These are phyloP conservation scores for Ictalurus punctatus DNA, from an alignment of 2,113 vertebrate species.

Conservation along the genomic window DNA sequence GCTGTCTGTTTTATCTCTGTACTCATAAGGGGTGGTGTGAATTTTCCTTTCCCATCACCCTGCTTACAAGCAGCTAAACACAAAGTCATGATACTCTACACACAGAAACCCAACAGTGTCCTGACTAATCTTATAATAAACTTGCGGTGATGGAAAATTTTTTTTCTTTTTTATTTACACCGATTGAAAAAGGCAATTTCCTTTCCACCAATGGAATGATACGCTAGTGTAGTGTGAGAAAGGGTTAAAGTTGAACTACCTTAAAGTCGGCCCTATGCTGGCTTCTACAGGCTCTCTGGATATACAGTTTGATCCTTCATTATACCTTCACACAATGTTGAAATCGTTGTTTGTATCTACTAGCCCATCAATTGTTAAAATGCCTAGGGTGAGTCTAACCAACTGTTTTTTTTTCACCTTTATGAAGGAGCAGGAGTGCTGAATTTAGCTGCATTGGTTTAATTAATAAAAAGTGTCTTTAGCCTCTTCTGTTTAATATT, in stretches of 20 bases:
- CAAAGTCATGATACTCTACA: too few relatives aligned
- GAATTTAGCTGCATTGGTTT: slow-evolving; percentile 7
- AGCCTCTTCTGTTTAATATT: background rate
- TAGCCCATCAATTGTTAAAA: background rate
- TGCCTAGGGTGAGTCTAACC: background rate
- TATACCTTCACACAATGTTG: background rate
- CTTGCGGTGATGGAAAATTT: too few relatives aligned
- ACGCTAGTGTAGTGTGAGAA: too few relatives aligned
- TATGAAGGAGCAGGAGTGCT: background rate
- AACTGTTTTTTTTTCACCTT: background rate
- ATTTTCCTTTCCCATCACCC: too few relatives aligned
- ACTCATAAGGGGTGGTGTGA: too few relatives aligned
- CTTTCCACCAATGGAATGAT: too few relatives aligned
- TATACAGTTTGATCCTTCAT: background rate
- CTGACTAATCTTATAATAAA: too few relatives aligned
- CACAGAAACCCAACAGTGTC: too few relatives aligned
- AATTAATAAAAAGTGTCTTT: slow-evolving; percentile 11
- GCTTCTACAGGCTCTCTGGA: background rate
- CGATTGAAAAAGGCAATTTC: too few relatives aligned
- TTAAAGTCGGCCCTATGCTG: background rate
- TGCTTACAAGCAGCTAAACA: too few relatives aligned
- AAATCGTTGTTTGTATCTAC: background rate
- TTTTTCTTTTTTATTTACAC: too few relatives aligned
- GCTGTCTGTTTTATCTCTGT: too few relatives aligned
- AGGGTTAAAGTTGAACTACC: background rate